phyloP scores from a whole-genome alignment of 2,797 vertebrate species.

The Sebastes iracundus region DNA sequence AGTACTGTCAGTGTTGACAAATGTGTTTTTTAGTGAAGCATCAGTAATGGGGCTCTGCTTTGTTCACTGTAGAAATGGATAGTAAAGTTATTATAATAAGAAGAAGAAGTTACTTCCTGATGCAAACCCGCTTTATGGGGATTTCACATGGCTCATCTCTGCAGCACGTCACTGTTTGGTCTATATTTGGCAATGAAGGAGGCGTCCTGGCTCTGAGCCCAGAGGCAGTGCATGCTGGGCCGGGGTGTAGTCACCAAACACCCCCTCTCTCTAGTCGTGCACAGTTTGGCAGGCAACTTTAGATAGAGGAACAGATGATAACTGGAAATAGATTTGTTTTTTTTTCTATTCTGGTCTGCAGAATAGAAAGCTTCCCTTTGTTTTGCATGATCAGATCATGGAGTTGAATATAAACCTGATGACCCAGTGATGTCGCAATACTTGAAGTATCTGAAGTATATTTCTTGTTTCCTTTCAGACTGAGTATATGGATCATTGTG shows the following conservation, averaged over 20 bases:
- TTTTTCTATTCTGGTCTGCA: neutral
- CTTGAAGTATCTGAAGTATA: neutral
- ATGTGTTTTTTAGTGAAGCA: neutral
- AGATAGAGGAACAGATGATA: conserved; percentile 35
- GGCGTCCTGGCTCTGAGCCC: conserved; percentile 71
- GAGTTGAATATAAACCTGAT: neutral
- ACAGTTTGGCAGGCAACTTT: conserved; percentile 39
- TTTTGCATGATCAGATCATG: neutral
- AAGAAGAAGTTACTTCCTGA: conserved; percentile 65
- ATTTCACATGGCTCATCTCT: conserved; percentile 80
- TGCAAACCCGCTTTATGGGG: conserved; percentile 71
- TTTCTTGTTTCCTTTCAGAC: conserved; percentile 74
- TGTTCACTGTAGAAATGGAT: neutral
- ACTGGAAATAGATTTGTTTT: conserved; percentile 5
- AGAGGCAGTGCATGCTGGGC: conserved; percentile 65
- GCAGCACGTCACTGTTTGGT: conserved; percentile 77
- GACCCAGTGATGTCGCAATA: neutral
- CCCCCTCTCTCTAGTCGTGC: conserved; percentile 18
- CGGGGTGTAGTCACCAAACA: conserved; percentile 71
- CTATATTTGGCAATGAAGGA: conserved; percentile 83
- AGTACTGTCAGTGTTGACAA: neutral
- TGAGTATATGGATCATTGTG: conserved; percentile 85
- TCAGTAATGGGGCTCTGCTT: neutral
- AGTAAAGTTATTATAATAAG: conserved; percentile 39
- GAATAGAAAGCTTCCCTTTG: neutral